Evolutionary conservation across 2,888 invertebrate species (phyloP), one percentile per base, ranked within the genome.

Genomic region (Geophilus truncorum): DNA sequence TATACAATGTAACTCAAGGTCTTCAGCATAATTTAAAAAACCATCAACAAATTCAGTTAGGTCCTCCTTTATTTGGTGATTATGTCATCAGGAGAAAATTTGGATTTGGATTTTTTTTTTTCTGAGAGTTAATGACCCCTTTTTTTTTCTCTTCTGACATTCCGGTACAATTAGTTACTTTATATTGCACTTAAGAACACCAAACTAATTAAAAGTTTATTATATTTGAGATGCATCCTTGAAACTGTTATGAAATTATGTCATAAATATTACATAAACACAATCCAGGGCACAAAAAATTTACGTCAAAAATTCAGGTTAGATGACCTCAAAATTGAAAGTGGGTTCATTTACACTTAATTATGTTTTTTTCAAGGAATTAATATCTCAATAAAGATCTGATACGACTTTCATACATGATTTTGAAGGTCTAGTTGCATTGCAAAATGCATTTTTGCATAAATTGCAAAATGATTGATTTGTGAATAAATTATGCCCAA

Each of bases 1-100:
- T 62, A 62, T 62, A 62, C n/a, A n/a, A 62, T 62, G 57, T 62
- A 23, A 62, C 57, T 62, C 57, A 62, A 62, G 57, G 57, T 62
- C 57, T 62, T 62, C 57, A 23, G 57, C 57, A 18, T 62, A 62
- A 62, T 62, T 62, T n/a, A 62, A 12, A 62, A 21, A 5, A 23
- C 57, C 21, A 10, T n/a, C 15, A 21, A 23, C 57, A 10, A 21
- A 23, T 62, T 62, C 57, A 62, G 21, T 23, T 62, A 21, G 10
- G 18, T 5, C 21, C 21, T 23, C 10, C 21, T 62, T 18, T 62
- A 21, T 62, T 62, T 23, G n/a, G n/a, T n/a, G n/a, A n/a, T 62
- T 62, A 9, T 51, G 51, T 9, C 51, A 51, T 62, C 57, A 62
- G 15, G 12, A n/a, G 40, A 40, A 12, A 40, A 40, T 12, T 7